Base-by-base conservation (phyloP, 2,888 invertebrate species). In the Thereva nobilitata region DNA sequence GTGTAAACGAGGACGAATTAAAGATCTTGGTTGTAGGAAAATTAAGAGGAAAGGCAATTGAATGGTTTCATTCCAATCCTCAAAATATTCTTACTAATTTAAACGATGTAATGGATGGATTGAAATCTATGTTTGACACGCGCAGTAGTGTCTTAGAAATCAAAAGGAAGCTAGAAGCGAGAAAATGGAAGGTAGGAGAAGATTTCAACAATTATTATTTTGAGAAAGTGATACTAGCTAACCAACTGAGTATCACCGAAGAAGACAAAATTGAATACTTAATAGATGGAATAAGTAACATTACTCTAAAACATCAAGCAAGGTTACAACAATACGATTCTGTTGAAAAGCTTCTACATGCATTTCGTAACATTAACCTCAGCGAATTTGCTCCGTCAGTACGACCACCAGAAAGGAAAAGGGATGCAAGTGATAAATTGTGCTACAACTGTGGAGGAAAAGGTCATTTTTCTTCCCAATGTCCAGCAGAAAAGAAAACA, bases 61-160 rank as follows among this genome's bases (percentile, higher is more conserved):
- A 8, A 12, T 49, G 49, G 49, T 49, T 49, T 49, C 49, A 49
- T 49, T 49, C 49, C 4, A 23, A 12, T 8, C 49, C 49, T 4
- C 4, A 10, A 10, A 49, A 49, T 49, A 49, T 49, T 8, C 10
- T 45, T 4, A n/a, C 4, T 4, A 7, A 10, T 8, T 7, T 45
- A 4, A 8, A 45, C 4, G 45, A 8, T 45, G 8, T 45, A 45
- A n/a, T 45, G 10, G 10, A 45, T 5, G 45, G 9, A 7, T 9
- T 45, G 5, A 4, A 8, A 45, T 4, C 34, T 12, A 49, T 49
- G 49, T 49, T 49, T 12, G 7, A 49, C 34, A 49, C 49, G 4
- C 10, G 49, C 4, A 4, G 3, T 6, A 49, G 49, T n/a, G 34
- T 3, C 12, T 49, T 49, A 12, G 23, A 49, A n/a, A 12, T 12